Evolutionary conservation across 1,140 invertebrate genomes (phyloP).

Genomic region (Schlechtendalia chinensis): DNA sequence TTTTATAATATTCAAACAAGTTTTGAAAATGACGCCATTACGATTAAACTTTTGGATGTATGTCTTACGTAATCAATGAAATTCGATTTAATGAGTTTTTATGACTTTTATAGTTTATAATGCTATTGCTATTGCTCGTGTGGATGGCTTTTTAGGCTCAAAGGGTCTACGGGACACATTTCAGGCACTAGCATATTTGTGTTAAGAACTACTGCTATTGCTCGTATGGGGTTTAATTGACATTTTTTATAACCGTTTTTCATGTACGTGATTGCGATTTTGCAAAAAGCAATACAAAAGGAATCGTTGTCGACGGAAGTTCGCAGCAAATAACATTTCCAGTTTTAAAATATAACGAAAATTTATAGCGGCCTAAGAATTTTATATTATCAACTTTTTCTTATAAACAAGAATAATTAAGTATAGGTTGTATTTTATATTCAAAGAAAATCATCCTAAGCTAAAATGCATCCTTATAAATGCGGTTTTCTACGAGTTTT

Average conservation of each 20-base stretch:
- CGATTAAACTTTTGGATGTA: not conserved
- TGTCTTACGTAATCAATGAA: too few relatives aligned
- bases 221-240: too few relatives aligned
- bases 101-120: too few relatives aligned
- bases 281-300: not conserved
- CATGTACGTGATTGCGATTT: not conserved
- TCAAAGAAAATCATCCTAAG: not conserved
- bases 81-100: not conserved
- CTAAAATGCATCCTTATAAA: not conserved
- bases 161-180: too few relatives aligned
- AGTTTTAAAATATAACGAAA: not conserved
- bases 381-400: not conserved
- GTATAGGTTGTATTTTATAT: not conserved
- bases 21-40: slow-evolving; percentile 3
- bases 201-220: too few relatives aligned
- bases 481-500: not conserved
- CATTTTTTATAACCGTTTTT: not conserved
- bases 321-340: too few relatives aligned
- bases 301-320: too few relatives aligned
- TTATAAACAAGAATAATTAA: not conserved
- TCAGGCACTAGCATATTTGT: too few relatives aligned
- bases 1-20: not conserved
- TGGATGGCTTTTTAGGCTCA: too few relatives aligned
- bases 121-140: too few relatives aligned
- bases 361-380: not conserved